Base-by-base conservation (phyloP, 2,113 vertebrate species). In the Trogon surrucura region DNA sequence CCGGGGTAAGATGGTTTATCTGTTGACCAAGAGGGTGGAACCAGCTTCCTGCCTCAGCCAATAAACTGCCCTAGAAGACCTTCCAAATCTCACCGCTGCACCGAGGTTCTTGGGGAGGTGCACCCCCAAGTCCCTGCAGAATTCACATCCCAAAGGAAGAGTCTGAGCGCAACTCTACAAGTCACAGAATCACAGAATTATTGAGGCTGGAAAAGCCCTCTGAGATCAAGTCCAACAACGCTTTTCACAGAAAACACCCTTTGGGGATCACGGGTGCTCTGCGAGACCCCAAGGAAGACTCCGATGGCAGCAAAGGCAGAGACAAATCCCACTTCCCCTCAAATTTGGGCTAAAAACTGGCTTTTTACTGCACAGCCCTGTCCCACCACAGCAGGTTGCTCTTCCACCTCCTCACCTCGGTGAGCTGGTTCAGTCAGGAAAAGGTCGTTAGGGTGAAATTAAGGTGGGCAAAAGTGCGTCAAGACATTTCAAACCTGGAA, bases 11-110 rank as follows among this genome's bases (percentile, higher is more conserved):
- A 45, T 10, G 44, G 47, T 48, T 66, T 58, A 47, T 71, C 80
- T 4, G 3, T 5, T 29, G 84, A 21, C 50, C 4, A 17, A 70
- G 45, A 30, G 50, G 75, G 54, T 81, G 51, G n/a, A 53, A 87
- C 19, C 72, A 84, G 73, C 86, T 86, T 64, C 73, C 77, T 10
- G 48, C 64, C 61, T 50, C 58, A 47, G 73, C 51, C 16, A 4
- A 6, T 5, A 41, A 65, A 57, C 15, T 0, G 0, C 13, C 16
- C 9, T 13, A 3, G 58, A 67, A 54, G 38, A 32, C 38, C 26
- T 74, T 50, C 73, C 65, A 36, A 54, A 53, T 1, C 54, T 17
- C 79, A 60, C 21, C 4, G 44, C 27, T 15, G 13, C 62, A 11
- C 7, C 0, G 5, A 41, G 36, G 10, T 34, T 26, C 25, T 32